These are phyloP conservation scores for Pseudomugil tenellus DNA, from an alignment of 2,797 vertebrate genomes.

Conservation along the genomic window DNA sequence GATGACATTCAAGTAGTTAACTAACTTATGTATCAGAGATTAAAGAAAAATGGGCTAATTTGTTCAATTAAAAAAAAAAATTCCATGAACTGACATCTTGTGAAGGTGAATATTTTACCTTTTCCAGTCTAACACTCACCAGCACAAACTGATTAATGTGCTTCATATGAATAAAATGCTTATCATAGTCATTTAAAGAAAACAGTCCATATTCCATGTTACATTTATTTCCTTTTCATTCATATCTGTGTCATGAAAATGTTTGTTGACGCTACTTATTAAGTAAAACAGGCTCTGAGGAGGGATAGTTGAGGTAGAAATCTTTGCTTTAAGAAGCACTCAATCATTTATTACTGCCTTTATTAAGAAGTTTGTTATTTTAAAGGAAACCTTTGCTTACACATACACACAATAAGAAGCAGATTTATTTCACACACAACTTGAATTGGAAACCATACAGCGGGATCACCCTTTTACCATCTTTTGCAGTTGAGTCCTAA, in stretches of 20 bases:
- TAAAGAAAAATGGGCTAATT: no score
- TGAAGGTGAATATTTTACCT: not conserved
- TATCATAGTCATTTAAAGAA: constrained; percentile 27
- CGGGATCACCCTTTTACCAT: constrained; percentile 60
- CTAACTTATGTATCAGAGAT: no score
- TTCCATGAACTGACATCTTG: no score
- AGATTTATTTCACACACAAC: constrained; percentile 60
- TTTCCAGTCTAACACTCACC: constrained; percentile 23
- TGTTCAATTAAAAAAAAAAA: no score
- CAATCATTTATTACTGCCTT: constrained; percentile 12
- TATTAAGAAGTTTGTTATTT: constrained; percentile 12
- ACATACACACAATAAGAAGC: not conserved
- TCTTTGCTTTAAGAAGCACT: constrained; percentile 11
- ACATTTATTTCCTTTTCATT: constrained; percentile 8
- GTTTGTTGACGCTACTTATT: constrained; percentile 9
- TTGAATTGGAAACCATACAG: constrained; percentile 57
- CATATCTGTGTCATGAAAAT: constrained; percentile 9
- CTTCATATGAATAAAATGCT: constrained; percentile 25
- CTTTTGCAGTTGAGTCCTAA: constrained; percentile 63
- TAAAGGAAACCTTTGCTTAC: not conserved
- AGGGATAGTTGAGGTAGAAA: constrained; percentile 26
- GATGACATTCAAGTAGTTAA: not conserved
- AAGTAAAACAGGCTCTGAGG: constrained; percentile 1
- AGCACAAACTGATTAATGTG: not conserved
- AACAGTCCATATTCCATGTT: constrained; percentile 4